Evolutionary conservation across 2,113 vertebrate species (phyloP).

Genomic region (Numenius arquata): DNA sequence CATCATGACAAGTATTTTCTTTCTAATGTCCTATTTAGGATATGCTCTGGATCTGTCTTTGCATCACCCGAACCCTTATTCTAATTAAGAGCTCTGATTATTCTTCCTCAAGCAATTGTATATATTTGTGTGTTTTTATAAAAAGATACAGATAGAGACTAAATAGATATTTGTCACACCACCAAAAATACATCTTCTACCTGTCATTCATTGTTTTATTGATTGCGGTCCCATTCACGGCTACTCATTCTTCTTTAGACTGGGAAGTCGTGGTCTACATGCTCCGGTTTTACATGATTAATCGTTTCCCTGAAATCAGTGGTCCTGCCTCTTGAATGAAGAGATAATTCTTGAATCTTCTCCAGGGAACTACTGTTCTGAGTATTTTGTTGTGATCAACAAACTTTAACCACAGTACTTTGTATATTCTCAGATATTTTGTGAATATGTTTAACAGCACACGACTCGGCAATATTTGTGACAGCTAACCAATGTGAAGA

Average conservation of each 20-base stretch:
- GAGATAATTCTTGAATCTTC: not conserved
- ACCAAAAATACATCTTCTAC: not conserved
- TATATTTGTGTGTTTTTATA: not conserved
- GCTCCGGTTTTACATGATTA: not conserved
- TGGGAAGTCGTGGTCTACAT: not conserved
- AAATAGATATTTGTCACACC: not conserved
- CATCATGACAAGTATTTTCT: not conserved
- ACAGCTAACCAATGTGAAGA: not conserved
- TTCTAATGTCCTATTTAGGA: not conserved
- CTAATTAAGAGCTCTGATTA: not conserved
- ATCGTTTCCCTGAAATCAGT: not conserved
- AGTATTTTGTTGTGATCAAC: not conserved
- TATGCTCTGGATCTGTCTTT: not conserved
- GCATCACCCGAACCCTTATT: not conserved
- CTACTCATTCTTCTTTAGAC: not conserved
- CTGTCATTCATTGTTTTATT: not conserved
- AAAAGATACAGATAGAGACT: not conserved
- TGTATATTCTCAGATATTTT: not conserved
- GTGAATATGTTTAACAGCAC: not conserved
- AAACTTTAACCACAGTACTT: not conserved
- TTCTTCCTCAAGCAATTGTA: not conserved
- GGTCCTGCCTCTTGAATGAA: not conserved
- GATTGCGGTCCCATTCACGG: not conserved
- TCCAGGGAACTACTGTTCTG: not conserved
- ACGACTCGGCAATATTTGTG: not conserved